Conservation (phyloP, 2,888 invertebrate genomes). For the Holacanthella duospinosa region DNA sequence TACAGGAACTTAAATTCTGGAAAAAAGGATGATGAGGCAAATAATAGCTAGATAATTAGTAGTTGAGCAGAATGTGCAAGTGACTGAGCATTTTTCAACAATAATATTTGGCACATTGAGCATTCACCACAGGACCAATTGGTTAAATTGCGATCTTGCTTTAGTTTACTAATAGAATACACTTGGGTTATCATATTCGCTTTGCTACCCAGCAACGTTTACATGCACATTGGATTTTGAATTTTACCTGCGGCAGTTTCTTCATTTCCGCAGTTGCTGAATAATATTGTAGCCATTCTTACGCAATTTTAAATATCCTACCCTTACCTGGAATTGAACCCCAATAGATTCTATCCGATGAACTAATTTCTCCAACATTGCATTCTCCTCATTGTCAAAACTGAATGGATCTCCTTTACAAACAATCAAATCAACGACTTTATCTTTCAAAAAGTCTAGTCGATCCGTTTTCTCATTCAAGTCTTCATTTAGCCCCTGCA, state of each 20-base stretch:
- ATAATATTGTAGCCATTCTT: no score
- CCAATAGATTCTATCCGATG: conserved; percentile 31
- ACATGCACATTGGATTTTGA: no score
- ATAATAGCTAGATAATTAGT: no score
- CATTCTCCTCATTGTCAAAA: conserved; percentile 29
- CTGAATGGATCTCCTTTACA: conserved; percentile 35
- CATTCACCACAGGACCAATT: no score
- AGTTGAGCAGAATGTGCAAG: background rate
- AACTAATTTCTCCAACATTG: conserved; percentile 28
- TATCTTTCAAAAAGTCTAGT: conserved; percentile 36
- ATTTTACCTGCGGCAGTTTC: no score
- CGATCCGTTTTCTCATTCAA: conserved; percentile 33
- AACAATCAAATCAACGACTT: conserved; percentile 35
- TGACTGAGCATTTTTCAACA: background rate
- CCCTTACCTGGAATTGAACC: conserved; percentile 28
- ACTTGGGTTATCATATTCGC: no score
- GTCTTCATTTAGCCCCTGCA: conserved; percentile 35
- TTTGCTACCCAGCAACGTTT: no score
- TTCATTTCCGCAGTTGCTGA: no score
- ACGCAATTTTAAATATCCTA: no score
- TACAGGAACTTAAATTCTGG: conserved; percentile 34
- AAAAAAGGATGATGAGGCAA: background rate
- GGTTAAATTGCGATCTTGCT: no score
- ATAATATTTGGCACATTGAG: background rate
- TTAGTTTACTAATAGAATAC: no score